phyloP scores from a whole-genome alignment of 1,140 invertebrate species.

The Ganaspis sp. region DNA sequence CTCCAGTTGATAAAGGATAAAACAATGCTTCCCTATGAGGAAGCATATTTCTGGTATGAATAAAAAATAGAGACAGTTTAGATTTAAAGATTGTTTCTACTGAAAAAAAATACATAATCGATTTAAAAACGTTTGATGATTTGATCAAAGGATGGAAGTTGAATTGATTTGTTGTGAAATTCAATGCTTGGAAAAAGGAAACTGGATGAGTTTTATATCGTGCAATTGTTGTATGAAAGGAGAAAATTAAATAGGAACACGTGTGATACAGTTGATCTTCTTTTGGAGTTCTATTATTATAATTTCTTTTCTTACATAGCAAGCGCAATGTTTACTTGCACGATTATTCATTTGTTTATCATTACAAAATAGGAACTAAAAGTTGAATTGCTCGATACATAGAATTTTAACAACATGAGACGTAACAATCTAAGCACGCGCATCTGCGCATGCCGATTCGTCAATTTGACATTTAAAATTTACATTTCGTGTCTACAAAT shows the following conservation, averaged over 20 bases:
- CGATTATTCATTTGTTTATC: neutral
- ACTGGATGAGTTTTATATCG: neutral
- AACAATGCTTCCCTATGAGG: no score
- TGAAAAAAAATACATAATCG: no score
- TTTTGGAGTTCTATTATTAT: neutral
- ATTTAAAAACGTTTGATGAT: no score
- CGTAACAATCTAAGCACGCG: conserved; percentile 11
- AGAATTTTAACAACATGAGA: conserved; percentile 11
- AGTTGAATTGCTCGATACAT: neutral
- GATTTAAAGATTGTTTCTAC: no score
- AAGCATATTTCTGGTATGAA: no score
- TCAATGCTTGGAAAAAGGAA: neutral
- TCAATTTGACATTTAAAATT: conserved; percentile 34
- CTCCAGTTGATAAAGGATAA: no score
- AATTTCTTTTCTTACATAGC: neutral
- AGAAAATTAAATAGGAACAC: neutral
- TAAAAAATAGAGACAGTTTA: no score
- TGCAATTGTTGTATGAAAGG: neutral
- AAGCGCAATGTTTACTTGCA: neutral
- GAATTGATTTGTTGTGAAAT: neutral
- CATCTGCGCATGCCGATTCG: neutral
- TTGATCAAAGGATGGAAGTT: neutral
- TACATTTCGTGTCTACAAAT: conserved; percentile 34
- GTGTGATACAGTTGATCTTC: neutral
- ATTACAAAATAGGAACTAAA: neutral